phyloP scores from a whole-genome alignment of 2,797 vertebrate species.

The Cyclura pinguis region DNA sequence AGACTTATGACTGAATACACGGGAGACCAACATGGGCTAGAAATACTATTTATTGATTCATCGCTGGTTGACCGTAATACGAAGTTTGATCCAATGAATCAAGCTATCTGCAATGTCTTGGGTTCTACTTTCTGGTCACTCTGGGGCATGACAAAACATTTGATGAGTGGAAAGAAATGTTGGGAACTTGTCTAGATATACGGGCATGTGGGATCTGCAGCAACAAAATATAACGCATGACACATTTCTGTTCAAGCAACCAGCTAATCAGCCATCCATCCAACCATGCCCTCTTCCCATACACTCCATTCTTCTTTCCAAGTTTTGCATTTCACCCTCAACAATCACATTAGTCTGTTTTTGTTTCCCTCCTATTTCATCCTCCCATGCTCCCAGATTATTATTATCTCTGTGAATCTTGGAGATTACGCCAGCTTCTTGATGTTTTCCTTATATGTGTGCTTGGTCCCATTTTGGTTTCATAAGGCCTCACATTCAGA shows the following conservation, averaged over 20 bases:
- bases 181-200: not conserved
- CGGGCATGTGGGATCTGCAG: not conserved
- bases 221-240: not conserved
- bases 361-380: not conserved
- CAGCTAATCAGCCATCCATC: too few relatives aligned
- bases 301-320: not conserved
- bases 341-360: not conserved
- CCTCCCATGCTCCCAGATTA: too few relatives aligned
- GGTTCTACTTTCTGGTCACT: not conserved
- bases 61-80: too few relatives aligned
- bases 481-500: too few relatives aligned
- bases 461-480: not conserved
- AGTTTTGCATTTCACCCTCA: not conserved
- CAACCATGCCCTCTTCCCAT: not conserved
- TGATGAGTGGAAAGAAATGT: not conserved
- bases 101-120: not conserved
- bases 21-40: not conserved
- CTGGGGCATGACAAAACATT: too few relatives aligned
- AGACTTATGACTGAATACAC: not conserved
- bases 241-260: too few relatives aligned
- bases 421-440: not conserved
- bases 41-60: not conserved
- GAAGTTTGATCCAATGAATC: not conserved
- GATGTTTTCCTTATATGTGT: not conserved
- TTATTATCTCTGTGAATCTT: too few relatives aligned